Evolutionary conservation across 1,140 invertebrate genomes (phyloP).

Genomic region (Eumeta japonica): DNA sequence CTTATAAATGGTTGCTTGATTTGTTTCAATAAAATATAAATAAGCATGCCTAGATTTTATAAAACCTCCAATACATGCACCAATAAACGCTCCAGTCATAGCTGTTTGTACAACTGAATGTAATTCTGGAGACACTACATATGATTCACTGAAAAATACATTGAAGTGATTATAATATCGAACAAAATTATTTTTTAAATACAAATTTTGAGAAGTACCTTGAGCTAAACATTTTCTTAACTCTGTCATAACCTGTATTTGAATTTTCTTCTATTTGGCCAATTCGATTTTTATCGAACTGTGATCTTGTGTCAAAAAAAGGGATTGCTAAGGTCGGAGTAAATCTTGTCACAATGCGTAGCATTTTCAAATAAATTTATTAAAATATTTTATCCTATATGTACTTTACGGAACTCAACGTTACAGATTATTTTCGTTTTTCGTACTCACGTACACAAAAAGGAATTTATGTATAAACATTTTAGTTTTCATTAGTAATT

Average conservation of each 20-base stretch:
- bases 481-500: no score
- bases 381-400: background rate
- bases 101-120: conserved; percentile 59
- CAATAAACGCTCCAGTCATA: conserved; percentile 57
- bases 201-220: conserved; percentile 33
- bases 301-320: conserved; percentile 20
- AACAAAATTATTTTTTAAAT: background rate
- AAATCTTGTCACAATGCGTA: conserved; percentile 15
- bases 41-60: conserved; percentile 59
- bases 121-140: conserved; percentile 60
- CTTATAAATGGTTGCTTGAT: conserved; percentile 68
- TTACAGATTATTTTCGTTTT: no score
- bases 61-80: conserved; percentile 64
- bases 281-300: conserved; percentile 24
- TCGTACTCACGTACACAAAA: no score
- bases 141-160: conserved; percentile 59
- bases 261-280: conserved; percentile 2
- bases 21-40: conserved; percentile 69
- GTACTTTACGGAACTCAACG: no score
- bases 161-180: background rate
- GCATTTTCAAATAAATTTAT: background rate
- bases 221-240: conserved; percentile 48
- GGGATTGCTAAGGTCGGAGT: conserved; percentile 26
- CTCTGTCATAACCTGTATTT: conserved; percentile 47
- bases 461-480: no score